phyloP scores from a whole-genome alignment of 2,113 vertebrate species.

The Protobothrops mucrosquamatus region DNA sequence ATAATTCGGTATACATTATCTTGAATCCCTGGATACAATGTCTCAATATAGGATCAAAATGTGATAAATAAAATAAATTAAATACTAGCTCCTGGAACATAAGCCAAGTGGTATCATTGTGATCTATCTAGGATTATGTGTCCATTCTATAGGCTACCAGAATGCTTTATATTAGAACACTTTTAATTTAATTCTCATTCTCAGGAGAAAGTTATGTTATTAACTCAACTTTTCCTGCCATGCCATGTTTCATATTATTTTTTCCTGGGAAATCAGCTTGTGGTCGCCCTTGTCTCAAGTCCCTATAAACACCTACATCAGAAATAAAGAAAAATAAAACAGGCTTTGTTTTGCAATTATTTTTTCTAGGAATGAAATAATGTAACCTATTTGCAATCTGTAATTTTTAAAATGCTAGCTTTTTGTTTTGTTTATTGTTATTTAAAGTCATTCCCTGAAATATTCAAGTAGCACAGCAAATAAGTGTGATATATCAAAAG shows the following conservation, averaged over 20 bases:
- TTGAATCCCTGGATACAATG: background rate
- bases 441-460: slow-evolving; percentile 4
- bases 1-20: background rate
- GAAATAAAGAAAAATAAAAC: background rate
- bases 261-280: background rate
- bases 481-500: slow-evolving; percentile 51
- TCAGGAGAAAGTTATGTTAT: slow-evolving; percentile 27
- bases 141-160: slow-evolving; percentile 24
- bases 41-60: background rate
- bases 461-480: slow-evolving; percentile 32
- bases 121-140: background rate
- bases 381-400: slow-evolving; percentile 7
- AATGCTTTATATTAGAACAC: slow-evolving; percentile 19
- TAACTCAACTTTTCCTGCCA: slow-evolving; percentile 12
- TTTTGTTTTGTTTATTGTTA: slow-evolving; percentile 3
- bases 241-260: background rate
- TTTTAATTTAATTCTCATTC: slow-evolving; percentile 41
- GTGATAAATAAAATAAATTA: slow-evolving; percentile 1
- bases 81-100: background rate
- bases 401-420: background rate
- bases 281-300: background rate
- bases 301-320: slow-evolving; percentile 29
- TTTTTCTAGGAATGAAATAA: background rate
- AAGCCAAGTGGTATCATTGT: slow-evolving; percentile 20
- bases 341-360: background rate